Conservation (phyloP, 2,113 vertebrate genomes). For the Chinchilla lanigera region DNA sequence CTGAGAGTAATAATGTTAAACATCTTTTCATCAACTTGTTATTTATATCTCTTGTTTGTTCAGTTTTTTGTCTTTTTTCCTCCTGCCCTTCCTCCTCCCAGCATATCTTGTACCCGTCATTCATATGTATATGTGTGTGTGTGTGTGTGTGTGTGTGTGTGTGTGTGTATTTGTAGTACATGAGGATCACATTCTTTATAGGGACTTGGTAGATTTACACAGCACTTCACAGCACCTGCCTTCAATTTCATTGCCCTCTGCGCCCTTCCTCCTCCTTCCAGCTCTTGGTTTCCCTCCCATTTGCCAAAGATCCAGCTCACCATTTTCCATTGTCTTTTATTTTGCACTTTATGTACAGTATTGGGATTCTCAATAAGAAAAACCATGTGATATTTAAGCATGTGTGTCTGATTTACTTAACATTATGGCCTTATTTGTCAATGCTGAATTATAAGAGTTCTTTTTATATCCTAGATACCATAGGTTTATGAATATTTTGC, state of each 20-base stretch:
- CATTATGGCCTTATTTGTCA: not conserved
- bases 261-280: not conserved
- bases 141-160: not conserved
- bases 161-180: not conserved
- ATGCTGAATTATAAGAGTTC: not conserved
- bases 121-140: not conserved
- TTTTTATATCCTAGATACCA: not conserved
- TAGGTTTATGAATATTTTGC: not conserved
- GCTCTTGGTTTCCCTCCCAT: not conserved
- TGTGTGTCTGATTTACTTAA: not conserved
- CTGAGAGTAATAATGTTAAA: not conserved
- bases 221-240: not conserved
- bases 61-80: not conserved
- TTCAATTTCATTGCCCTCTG: not conserved
- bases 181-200: not conserved
- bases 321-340: not conserved
- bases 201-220: not conserved
- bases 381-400: not conserved
- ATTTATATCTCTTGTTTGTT: constrained; percentile 8
- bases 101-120: not conserved
- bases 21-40: not conserved
- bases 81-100: not conserved
- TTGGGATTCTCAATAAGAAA: not conserved
- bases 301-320: not conserved
- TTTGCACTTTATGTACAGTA: not conserved